phyloP scores from a whole-genome alignment of 2,797 vertebrate genomes.

The Sorex maritimensis region DNA sequence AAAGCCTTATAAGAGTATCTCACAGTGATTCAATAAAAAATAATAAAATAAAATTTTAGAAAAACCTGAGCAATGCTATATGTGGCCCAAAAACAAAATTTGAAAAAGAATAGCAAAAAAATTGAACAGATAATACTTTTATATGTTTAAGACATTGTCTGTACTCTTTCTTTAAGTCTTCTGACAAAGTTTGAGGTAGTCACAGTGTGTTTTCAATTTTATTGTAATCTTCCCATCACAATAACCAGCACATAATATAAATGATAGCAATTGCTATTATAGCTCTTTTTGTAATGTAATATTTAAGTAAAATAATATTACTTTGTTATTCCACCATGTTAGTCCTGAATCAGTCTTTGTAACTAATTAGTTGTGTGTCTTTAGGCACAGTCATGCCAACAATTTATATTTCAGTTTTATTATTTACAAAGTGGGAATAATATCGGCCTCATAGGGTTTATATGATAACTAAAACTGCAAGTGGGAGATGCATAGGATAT shows the following conservation, averaged over 20 bases:
- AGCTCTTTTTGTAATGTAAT: background rate
- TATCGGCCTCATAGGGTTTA: background rate
- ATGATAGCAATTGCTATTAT: background rate
- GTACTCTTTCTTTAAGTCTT: background rate
- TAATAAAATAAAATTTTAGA: too few relatives aligned
- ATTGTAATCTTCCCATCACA: background rate
- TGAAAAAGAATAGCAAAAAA: too few relatives aligned
- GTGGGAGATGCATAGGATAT: background rate
- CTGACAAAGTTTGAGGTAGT: background rate
- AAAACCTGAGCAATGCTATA: too few relatives aligned
- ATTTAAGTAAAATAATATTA: slow-evolving; percentile 36
- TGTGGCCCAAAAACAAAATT: too few relatives aligned
- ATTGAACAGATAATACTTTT: too few relatives aligned
- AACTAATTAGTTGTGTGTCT: background rate
- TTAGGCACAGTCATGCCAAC: background rate
- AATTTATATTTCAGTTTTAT: background rate
- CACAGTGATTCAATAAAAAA: too few relatives aligned
- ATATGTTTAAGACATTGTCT: background rate
- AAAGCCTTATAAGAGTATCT: too few relatives aligned
- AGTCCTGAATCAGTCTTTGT: background rate
- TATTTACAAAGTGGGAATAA: slow-evolving; percentile 15
- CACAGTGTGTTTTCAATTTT: slow-evolving; percentile 25
- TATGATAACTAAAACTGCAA: slow-evolving; percentile 3
- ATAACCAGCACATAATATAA: slow-evolving; percentile 24
- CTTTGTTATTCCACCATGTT: background rate